Base-by-base conservation (phyloP, 2,113 vertebrate species). In the Trachemys scripta region DNA sequence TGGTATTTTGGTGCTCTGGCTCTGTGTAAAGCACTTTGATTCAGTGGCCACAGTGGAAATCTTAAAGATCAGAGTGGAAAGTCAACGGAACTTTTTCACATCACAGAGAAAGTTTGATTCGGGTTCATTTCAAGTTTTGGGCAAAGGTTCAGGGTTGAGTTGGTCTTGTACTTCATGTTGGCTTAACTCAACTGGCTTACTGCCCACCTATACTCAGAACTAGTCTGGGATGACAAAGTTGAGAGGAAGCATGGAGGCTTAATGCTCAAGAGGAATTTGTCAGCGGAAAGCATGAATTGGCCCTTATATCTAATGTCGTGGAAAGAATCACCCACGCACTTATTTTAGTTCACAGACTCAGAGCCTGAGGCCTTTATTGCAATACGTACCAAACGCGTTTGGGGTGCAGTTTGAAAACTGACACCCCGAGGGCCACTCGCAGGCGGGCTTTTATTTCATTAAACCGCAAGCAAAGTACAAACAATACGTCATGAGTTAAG, bases 1-100 rank as follows among this genome's bases (percentile, higher is more conserved):
- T 38, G 5, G 20, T 1, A 31, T n/a, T 17, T 16, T 1, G 1
- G 72, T 11, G 56, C 72, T 6, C 19, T 84, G 79, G 38, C 4
- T 1, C 1, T 69, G 16, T 17, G 12, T 16, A 69, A 69, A 69
- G 35, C 35, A 8, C 35, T 69, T 1, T 42, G 42, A 24, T 42
- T n/a, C 0, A 0, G 0, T 19, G 81, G 57, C 24, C 0, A 1
- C 75, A 8, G 0, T 1, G 1, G 20, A 1, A 3, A 50, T 47
- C 5, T 17, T 29, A 19, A 47, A 2, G 2, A 20, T 56, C 5
- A 5, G 29, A 27, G 35, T 38, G 65, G 35, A 8, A 69, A 69
- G 79, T 56, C 69, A 6, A 2, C 20, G 0, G 45, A 87, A 62
- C 62, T 27, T 3, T 0, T 0, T 20, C 29, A 31, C 16, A 19